Evolutionary conservation across 2,113 vertebrate genomes (phyloP).

Genomic region (Pseudorasbora parva): DNA sequence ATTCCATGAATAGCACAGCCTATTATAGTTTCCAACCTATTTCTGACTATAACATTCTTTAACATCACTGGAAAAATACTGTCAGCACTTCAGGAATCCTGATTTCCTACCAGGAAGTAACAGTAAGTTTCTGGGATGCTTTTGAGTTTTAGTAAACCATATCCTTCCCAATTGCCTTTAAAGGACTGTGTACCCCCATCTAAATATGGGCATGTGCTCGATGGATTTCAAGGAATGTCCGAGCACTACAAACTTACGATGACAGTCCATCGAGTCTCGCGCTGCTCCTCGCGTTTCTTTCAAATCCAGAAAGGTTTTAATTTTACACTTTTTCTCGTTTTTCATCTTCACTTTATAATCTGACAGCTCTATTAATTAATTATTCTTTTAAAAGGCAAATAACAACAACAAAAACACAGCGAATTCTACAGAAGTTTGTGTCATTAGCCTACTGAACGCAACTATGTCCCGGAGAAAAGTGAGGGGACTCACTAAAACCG

Average conservation of each 20-base stretch:
- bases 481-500: conserved; percentile 73
- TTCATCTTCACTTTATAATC: not conserved
- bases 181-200: conserved; percentile 90
- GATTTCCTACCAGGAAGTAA: conserved; percentile 58
- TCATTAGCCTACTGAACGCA: not conserved
- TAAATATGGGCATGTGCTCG: conserved; percentile 97
- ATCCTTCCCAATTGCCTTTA: conserved; percentile 90
- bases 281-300: conserved; percentile 49
- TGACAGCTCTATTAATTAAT: not conserved
- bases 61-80: conserved; percentile 5
- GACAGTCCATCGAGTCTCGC: conserved; percentile 23
- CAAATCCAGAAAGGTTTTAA: not conserved
- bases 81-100: not conserved
- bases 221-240: conserved; percentile 96
- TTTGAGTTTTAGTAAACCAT: conserved; percentile 77
- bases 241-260: conserved; percentile 71
- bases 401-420: not conserved
- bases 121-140: conserved; percentile 68
- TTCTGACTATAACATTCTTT: conserved; percentile 11
- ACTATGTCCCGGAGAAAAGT: conserved; percentile 77
- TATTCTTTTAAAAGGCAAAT: not conserved
- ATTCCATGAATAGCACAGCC: not conserved
- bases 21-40: conserved; percentile 2
- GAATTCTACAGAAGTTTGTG: not conserved
- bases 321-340: not conserved